These are phyloP conservation scores for Yoshiicerus persimilis DNA, from an alignment of 1,140 invertebrate genomes.

Conservation along the genomic window DNA sequence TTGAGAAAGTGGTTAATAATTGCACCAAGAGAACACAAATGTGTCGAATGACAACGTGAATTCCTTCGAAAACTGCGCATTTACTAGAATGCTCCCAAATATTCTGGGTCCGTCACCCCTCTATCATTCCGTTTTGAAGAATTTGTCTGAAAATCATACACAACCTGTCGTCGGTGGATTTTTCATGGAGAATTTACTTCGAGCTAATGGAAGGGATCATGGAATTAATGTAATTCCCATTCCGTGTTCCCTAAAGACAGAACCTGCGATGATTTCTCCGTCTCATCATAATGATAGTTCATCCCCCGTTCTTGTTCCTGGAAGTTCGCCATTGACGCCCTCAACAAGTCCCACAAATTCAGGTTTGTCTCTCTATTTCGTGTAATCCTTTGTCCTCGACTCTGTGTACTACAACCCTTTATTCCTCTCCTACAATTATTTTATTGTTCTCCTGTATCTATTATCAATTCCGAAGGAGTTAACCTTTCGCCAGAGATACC, in stretches of 20 bases:
- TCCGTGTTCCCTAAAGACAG: conserved; percentile 39
- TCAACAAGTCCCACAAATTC: conserved; percentile 33
- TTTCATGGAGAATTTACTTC: conserved; percentile 44
- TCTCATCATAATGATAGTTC: conserved; percentile 29
- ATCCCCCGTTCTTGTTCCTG: conserved; percentile 21
- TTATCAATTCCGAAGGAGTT: too few relatives aligned
- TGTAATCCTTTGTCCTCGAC: not conserved
- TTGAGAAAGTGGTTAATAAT: not conserved
- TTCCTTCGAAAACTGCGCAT: not conserved
- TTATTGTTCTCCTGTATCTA: not conserved
- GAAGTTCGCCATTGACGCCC: conserved; percentile 31
- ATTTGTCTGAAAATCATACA: conserved; percentile 33
- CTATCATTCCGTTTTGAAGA: conserved; percentile 40
- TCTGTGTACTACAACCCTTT: not conserved
- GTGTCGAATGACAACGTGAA: not conserved
- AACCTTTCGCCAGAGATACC: too few relatives aligned
- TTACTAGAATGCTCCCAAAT: conserved; percentile 43
- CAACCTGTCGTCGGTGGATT: conserved; percentile 30
- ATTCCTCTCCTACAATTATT: not conserved
- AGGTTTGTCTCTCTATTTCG: conserved; percentile 22
- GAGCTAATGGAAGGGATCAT: conserved; percentile 30
- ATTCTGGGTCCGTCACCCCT: conserved; percentile 38
- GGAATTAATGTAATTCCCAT: conserved; percentile 26
- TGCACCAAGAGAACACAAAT: not conserved
- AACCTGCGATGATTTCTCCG: conserved; percentile 35